These are phyloP conservation scores for Melanotaenia maccullochi DNA, from an alignment of 2,797 vertebrate species.

Conservation along the genomic window DNA sequence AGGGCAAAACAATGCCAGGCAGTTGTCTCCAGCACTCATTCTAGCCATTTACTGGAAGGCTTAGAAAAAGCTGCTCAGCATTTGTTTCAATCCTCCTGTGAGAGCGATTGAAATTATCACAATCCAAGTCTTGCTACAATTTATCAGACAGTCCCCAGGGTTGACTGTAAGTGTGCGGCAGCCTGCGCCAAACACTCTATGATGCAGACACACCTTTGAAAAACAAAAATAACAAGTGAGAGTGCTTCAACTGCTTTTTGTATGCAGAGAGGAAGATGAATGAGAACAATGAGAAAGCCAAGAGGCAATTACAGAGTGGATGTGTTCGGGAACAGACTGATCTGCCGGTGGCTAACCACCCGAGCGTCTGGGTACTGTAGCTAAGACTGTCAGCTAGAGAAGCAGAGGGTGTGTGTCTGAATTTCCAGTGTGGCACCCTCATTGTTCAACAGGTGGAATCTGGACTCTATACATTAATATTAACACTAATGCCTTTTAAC, in stretches of 20 bases:
- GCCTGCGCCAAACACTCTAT: slow-evolving; percentile 51
- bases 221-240: slow-evolving; percentile 59
- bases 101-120: slow-evolving; percentile 43
- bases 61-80: slow-evolving; percentile 30
- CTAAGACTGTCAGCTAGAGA: slow-evolving; percentile 37
- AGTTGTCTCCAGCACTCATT: slow-evolving; percentile 31
- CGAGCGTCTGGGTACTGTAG: slow-evolving; percentile 31
- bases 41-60: slow-evolving; percentile 38
- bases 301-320: slow-evolving; percentile 68
- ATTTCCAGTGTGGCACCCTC: slow-evolving; percentile 12
- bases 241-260: slow-evolving; percentile 55
- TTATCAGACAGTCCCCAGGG: slow-evolving; percentile 54
- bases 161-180: slow-evolving; percentile 43
- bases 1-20: slow-evolving; percentile 49
- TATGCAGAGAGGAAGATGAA: slow-evolving; percentile 57
- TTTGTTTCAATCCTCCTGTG: slow-evolving; percentile 39
- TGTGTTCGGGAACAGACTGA: slow-evolving; percentile 40
- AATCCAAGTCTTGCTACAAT: slow-evolving; percentile 52
- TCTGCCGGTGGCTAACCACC: slow-evolving; percentile 48
- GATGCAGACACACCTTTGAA: slow-evolving; percentile 57
- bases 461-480: slow-evolving; percentile 36
- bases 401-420: slow-evolving; percentile 3
- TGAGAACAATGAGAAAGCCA: slow-evolving; percentile 60
- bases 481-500: slow-evolving; percentile 40
- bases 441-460: slow-evolving; percentile 44